Evolutionary conservation across 2,888 invertebrate species (phyloP).

Genomic region (Elysia crispata): DNA sequence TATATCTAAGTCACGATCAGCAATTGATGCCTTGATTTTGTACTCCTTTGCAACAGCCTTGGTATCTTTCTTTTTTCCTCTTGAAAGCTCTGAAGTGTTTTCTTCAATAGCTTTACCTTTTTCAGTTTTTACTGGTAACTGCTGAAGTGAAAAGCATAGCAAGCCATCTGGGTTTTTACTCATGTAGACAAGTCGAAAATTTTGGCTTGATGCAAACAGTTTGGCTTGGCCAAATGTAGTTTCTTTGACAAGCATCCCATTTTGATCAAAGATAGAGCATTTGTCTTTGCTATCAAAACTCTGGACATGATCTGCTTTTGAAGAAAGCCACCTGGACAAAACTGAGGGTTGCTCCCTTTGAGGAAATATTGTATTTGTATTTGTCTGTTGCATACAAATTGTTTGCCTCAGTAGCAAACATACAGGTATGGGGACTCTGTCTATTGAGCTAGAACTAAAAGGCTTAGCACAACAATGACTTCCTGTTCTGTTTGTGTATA

Average conservation of each 20-base stretch:
- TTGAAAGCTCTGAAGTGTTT: neutral
- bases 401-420: no score
- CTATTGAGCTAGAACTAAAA: neutral
- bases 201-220: conserved; percentile 6
- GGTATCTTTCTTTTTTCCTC: neutral
- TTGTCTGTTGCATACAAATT: neutral
- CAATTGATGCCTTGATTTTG: conserved; percentile 28
- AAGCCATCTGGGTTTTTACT: conserved; percentile 30
- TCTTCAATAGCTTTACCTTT: neutral
- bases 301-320: neutral
- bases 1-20: conserved; percentile 38
- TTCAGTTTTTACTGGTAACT: neutral
- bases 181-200: conserved; percentile 28
- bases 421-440: no score
- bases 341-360: no score
- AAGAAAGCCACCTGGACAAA: no score
- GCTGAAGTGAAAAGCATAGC: conserved; percentile 32
- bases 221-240: conserved; percentile 29
- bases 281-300: conserved; percentile 5
- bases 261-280: conserved; percentile 34
- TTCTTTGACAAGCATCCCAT: neutral
- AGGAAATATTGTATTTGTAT: neutral
- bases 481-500: neutral
- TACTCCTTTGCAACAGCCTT: conserved; percentile 25
- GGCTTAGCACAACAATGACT: neutral